Evolutionary conservation across 2,888 invertebrate species (phyloP).

Genomic region (Buathra laborator): DNA sequence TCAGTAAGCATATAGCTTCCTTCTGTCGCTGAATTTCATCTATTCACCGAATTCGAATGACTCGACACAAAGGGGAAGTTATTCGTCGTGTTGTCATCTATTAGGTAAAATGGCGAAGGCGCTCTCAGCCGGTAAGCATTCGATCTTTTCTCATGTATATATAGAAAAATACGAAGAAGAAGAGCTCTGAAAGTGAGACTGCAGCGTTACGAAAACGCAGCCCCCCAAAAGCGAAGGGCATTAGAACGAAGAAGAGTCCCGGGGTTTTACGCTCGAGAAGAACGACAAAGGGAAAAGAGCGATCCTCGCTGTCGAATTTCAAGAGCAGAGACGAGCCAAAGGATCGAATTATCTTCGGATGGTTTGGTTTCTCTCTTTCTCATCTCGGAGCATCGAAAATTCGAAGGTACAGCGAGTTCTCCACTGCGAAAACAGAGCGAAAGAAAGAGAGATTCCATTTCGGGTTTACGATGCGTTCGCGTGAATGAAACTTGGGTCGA

Average conservation of each 20-base stretch:
- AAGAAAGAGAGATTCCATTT: constrained; percentile 7
- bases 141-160: background rate
- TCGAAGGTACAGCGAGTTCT: constrained; percentile 13
- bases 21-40: background rate
- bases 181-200: constrained; percentile 1
- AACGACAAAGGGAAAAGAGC: constrained; percentile 43
- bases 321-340: constrained; percentile 44
- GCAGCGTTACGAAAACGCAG: background rate
- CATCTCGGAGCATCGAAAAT: constrained; percentile 23
- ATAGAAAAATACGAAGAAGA: background rate
- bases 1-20: background rate
- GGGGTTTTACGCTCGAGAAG: constrained; percentile 4
- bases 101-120: constrained; percentile 11
- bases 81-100: constrained; percentile 17
- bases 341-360: constrained; percentile 60
- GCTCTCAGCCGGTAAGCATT: background rate
- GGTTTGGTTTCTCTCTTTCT: constrained; percentile 11
- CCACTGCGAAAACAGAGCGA: constrained; percentile 10
- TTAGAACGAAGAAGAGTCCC: constrained; percentile 26
- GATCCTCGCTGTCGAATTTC: constrained; percentile 44
- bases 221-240: constrained; percentile 4
- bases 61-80: background rate
- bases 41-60: background rate
- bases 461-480: constrained; percentile 17
- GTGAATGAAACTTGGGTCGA: constrained; percentile 60